Percentiles rank a stretch among this genome's conserved stretches.
Conservation (phyloP, 1,140 invertebrate genomes). For the Diachasmimorpha longicaudata region DNA sequence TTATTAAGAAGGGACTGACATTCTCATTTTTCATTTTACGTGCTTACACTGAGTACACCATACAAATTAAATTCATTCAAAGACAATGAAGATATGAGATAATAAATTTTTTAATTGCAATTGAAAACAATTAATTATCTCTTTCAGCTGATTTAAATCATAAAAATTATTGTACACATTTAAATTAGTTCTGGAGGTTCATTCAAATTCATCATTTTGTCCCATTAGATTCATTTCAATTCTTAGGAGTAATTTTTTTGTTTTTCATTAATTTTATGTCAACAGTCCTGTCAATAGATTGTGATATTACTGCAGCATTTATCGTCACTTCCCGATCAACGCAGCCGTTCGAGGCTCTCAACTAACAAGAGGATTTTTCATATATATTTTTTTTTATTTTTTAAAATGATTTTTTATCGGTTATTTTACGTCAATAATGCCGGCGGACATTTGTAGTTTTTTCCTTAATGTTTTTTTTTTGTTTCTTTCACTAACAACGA, state of each 20-base stretch:
- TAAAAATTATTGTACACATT: conserved; percentile 58
- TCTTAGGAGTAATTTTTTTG: neutral
- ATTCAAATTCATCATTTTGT: neutral
- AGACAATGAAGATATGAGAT: no score
- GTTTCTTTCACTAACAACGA: conserved; percentile 51
- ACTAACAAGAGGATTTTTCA: conserved; percentile 42
- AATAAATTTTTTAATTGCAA: no score
- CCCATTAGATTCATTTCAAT: neutral
- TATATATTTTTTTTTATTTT: neutral
- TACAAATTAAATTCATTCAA: conserved; percentile 48
- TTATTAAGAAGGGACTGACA: conserved; percentile 53
- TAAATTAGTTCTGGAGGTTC: conserved; percentile 42
- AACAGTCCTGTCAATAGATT: neutral
- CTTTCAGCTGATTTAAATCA: conserved; percentile 38
- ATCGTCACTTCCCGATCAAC: conserved; percentile 21
- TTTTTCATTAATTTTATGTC: neutral
- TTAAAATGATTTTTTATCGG: neutral
- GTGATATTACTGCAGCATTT: neutral
- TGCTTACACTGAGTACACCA: conserved; percentile 61
- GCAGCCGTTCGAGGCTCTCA: conserved; percentile 31
- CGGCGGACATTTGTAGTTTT: conserved; percentile 24
- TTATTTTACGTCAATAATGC: conserved; percentile 52
- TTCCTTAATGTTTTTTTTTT: conserved; percentile 38
- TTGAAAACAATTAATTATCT: neutral
- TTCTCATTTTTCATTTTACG: conserved; percentile 48